These are phyloP conservation scores for Oncorhynchus tshawytscha DNA, from an alignment of 2,113 vertebrate genomes.

Conservation along the genomic window DNA sequence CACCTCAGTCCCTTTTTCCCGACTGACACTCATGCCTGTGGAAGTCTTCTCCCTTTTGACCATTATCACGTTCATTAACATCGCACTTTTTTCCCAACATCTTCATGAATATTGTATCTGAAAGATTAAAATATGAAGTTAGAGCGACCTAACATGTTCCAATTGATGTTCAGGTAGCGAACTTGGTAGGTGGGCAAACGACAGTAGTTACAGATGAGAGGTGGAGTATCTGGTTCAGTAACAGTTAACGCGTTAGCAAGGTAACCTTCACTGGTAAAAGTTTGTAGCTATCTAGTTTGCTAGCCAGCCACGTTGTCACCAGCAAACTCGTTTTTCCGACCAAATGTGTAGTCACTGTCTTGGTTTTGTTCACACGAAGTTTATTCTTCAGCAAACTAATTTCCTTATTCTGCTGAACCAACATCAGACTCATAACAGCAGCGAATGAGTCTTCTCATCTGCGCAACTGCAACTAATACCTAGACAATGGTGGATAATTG, in stretches of 20 bases:
- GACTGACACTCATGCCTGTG: neutral
- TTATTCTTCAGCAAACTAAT: neutral
- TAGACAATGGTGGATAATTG: slow-evolving; percentile 36
- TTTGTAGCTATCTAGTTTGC: too few species aligned
- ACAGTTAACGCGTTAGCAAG: too few species aligned
- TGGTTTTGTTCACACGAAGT: neutral
- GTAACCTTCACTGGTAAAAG: too few species aligned
- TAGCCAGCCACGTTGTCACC: too few species aligned
- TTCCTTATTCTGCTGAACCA: neutral
- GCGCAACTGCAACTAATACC: slow-evolving; percentile 41
- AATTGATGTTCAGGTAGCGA: too few species aligned
- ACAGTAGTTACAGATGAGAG: too few species aligned
- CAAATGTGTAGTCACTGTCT: neutral
- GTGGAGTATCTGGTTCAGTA: too few species aligned
- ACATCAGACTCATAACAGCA: neutral
- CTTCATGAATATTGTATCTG: neutral
- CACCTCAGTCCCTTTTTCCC: neutral
- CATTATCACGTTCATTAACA: neutral
- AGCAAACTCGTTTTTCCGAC: too few species aligned
- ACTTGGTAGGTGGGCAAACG: too few species aligned
- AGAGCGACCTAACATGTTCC: too few species aligned
- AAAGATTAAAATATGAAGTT: neutral
- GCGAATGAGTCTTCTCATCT: slow-evolving; percentile 39
- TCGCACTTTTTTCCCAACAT: neutral
- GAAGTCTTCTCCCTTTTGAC: neutral